Conservation (phyloP, 1,140 invertebrate genomes). For the Plectrocnemia conspersa region DNA sequence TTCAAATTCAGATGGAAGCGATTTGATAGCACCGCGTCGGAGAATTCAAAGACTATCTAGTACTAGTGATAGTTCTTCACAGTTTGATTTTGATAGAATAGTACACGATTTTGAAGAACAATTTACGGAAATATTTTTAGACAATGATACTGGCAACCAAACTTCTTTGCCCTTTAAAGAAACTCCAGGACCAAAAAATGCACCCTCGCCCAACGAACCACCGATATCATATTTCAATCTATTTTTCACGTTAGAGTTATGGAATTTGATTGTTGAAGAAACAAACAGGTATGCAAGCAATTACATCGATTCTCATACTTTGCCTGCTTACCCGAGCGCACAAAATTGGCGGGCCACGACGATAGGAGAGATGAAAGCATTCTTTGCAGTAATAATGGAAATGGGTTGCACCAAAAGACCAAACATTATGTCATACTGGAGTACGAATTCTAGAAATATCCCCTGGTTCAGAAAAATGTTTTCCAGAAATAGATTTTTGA, state of each 20-base stretch:
- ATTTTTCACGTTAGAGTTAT: slow-evolving; percentile 25
- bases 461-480: slow-evolving; percentile 39
- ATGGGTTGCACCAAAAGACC: slow-evolving; percentile 35
- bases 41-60: too few species aligned
- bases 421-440: slow-evolving; percentile 36
- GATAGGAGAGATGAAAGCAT: slow-evolving; percentile 33
- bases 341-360: slow-evolving; percentile 23
- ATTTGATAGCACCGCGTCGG: too few species aligned
- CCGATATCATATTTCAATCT: slow-evolving; percentile 30
- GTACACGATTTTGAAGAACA: too few species aligned
- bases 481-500: slow-evolving; percentile 34
- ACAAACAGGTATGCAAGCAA: slow-evolving; percentile 24
- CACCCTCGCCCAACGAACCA: slow-evolving; percentile 15
- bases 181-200: slow-evolving; percentile 30
- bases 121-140: too few species aligned
- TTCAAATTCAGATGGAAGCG: too few species aligned
- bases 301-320: slow-evolving; percentile 22
- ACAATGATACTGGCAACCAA: too few species aligned
- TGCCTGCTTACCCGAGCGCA: too few species aligned
- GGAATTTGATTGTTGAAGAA: slow-evolving; percentile 25
- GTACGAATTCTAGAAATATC: slow-evolving; percentile 32
- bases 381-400: slow-evolving; percentile 34
- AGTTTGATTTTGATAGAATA: too few species aligned
- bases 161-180: too few species aligned
- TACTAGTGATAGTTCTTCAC: too few species aligned